phyloP scores from a whole-genome alignment of 2,797 vertebrate genomes.

The Euphonia xanthogaster region DNA sequence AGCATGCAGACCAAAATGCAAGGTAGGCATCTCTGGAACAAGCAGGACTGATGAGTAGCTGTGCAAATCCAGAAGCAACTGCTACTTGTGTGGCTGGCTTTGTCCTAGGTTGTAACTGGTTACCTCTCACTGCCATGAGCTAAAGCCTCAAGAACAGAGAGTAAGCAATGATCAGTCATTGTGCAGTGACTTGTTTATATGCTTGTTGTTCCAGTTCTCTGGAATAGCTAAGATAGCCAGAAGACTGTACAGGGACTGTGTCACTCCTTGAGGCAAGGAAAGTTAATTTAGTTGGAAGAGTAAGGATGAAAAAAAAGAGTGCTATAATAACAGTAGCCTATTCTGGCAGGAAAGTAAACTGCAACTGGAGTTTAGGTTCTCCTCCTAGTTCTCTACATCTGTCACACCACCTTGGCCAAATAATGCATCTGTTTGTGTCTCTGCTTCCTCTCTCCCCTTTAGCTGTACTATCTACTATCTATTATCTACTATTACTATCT shows the following conservation, averaged over 20 bases:
- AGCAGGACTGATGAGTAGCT: neutral
- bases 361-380: neutral
- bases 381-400: neutral
- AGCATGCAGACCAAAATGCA: neutral
- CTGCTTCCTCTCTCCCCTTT: neutral
- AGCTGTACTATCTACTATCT: neutral
- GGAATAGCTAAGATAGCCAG: neutral
- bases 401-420: neutral
- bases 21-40: neutral
- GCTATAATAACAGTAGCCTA: conserved; percentile 1
- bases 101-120: neutral
- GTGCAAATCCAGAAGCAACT: neutral
- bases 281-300: conserved; percentile 48
- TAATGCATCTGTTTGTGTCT: neutral
- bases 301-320: conserved; percentile 14
- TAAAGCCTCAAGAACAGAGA: neutral
- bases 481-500: neutral
- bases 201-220: conserved; percentile 55
- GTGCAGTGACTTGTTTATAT: conserved; percentile 26
- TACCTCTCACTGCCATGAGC: neutral
- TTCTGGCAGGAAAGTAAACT: conserved; percentile 19
- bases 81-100: neutral
- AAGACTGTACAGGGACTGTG: neutral
- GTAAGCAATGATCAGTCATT: neutral
- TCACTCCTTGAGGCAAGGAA: conserved; percentile 61